These are phyloP conservation scores for Setipinna tenuifilis DNA, from an alignment of 2,797 vertebrate genomes.

Conservation along the genomic window DNA sequence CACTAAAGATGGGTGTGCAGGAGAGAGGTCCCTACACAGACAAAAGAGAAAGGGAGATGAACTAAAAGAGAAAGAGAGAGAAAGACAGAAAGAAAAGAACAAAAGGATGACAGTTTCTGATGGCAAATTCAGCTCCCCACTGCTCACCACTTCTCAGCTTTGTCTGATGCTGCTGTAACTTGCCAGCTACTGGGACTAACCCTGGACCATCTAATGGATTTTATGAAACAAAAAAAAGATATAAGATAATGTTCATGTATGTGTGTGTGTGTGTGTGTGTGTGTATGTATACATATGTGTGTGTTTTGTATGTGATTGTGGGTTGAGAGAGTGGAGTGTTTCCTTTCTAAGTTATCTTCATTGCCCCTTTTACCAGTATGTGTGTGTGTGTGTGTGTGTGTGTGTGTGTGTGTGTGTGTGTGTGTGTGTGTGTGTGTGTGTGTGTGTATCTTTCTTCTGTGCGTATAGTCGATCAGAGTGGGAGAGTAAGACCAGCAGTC, in stretches of 20 bases:
- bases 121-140: neutral
- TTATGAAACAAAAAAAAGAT: neutral
- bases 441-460: neutral
- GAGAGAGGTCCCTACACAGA: slow-evolving; percentile 10
- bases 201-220: neutral
- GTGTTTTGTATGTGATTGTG: slow-evolving; percentile 41
- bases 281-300: slow-evolving; percentile 45
- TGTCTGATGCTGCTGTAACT: neutral
- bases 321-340: neutral
- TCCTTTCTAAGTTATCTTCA: neutral
- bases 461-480: too few species aligned
- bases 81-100: neutral
- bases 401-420: neutral
- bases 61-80: slow-evolving; percentile 29
- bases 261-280: slow-evolving; percentile 11
- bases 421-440: slow-evolving; percentile 46
- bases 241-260: slow-evolving; percentile 46
- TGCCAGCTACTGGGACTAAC: neutral
- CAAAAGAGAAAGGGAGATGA: neutral
- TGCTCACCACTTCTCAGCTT: neutral
- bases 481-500: too few species aligned
- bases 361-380: neutral
- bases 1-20: neutral
- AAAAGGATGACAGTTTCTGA: neutral
- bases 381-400: slow-evolving; percentile 47